Conservation (phyloP, 1,140 invertebrate genomes). For the Lordiphosa mommai region DNA sequence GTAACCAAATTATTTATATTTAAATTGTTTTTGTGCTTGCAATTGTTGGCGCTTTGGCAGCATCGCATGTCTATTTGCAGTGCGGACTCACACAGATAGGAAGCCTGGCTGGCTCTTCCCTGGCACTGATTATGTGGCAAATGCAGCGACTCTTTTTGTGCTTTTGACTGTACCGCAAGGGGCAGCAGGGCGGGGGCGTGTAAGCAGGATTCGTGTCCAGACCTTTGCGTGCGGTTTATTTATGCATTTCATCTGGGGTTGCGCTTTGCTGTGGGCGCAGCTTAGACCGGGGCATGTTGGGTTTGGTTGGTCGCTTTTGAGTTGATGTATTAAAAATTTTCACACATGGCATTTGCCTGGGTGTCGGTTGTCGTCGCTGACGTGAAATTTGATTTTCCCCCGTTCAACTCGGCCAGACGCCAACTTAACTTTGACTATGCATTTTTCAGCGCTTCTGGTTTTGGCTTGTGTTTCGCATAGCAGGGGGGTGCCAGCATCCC, state of each 20-base stretch:
- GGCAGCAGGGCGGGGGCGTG: not conserved
- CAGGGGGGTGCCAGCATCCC: not conserved
- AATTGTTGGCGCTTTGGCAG: conserved; percentile 52
- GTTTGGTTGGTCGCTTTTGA: conserved; percentile 49
- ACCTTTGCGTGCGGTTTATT: conserved; percentile 60
- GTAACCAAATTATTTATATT: conserved; percentile 77
- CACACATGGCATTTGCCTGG: conserved; percentile 68
- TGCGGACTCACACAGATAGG: conserved; percentile 9
- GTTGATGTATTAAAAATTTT: conserved; percentile 77
- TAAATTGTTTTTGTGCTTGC: conserved; percentile 67
- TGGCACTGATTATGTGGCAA: conserved; percentile 69
- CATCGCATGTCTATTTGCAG: conserved; percentile 46
- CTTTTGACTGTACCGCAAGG: conserved; percentile 44
- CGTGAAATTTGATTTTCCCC: conserved; percentile 64
- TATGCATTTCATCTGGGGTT: conserved; percentile 72
- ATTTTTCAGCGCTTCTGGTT: conserved; percentile 34
- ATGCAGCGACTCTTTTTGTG: conserved; percentile 42
- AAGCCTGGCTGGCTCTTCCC: conserved; percentile 17
- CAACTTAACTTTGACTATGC: conserved; percentile 40
- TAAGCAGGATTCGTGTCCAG: conserved; percentile 29
- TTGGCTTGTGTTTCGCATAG: conserved; percentile 28
- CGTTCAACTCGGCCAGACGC: not conserved
- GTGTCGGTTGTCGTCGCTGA: conserved; percentile 29
- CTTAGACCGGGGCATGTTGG: conserved; percentile 6
- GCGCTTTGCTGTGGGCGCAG: conserved; percentile 28